phyloP scores from a whole-genome alignment of 2,113 vertebrate species.

The Callipepla californica region DNA sequence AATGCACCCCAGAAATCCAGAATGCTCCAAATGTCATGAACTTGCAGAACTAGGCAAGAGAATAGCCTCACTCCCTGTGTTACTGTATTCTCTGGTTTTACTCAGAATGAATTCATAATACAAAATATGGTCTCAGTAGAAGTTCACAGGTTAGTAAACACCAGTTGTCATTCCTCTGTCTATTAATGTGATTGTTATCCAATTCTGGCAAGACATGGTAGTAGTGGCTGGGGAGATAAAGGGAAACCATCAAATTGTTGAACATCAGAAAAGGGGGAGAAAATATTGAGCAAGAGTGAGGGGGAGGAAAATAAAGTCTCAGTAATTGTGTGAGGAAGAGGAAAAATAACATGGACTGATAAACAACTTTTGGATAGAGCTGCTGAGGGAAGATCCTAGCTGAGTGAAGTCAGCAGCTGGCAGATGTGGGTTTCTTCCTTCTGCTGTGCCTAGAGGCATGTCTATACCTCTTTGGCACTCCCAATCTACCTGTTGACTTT shows the following conservation, averaged over 20 bases:
- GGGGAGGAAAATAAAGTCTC: neutral
- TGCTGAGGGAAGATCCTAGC: neutral
- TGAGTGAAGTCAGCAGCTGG: neutral
- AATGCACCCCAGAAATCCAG: neutral
- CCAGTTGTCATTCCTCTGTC: neutral
- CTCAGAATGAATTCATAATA: neutral
- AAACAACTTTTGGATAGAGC: neutral
- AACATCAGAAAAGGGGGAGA: neutral
- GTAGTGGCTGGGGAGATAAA: neutral
- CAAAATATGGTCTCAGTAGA: neutral
- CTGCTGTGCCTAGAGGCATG: neutral
- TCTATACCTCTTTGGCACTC: neutral
- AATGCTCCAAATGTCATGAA: neutral
- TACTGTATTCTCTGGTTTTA: neutral
- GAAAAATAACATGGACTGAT: neutral
- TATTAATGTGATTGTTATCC: neutral
- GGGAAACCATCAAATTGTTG: neutral
- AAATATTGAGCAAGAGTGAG: neutral
- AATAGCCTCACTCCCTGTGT: neutral
- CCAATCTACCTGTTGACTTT: neutral
- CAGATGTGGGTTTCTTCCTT: accelerated
- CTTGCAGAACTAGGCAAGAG: neutral
- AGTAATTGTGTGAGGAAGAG: neutral
- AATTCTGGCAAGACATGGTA: neutral
- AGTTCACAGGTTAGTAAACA: neutral